Evolutionary conservation across 2,113 vertebrate genomes (phyloP).

Genomic region (Neoarius graeffei): DNA sequence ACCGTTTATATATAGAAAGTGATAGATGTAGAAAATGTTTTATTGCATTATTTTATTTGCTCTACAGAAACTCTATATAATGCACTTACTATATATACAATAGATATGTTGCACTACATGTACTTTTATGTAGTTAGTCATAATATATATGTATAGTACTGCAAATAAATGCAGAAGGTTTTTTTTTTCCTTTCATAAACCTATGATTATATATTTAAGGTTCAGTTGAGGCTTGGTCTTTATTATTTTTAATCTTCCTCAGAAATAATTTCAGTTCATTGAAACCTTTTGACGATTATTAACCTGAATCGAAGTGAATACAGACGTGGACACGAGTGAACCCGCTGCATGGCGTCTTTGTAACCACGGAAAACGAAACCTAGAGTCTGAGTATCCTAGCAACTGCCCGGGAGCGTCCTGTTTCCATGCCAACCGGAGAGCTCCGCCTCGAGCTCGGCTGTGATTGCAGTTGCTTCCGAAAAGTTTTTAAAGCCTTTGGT

Average conservation of each 20-base stretch:
- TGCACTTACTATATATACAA: not conserved
- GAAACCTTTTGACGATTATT: not conserved
- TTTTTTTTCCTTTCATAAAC: not conserved
- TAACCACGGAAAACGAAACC: constrained; percentile 61
- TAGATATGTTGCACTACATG: not conserved
- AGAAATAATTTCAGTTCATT: not conserved
- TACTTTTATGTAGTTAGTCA: not conserved
- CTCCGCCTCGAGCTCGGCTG: not conserved
- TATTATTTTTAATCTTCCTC: not conserved
- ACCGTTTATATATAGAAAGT: too few species aligned
- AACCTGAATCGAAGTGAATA: constrained; percentile 3
- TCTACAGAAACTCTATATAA: too few species aligned
- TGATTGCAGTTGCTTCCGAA: constrained; percentile 27
- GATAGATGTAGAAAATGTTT: too few species aligned
- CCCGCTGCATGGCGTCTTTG: constrained; percentile 32
- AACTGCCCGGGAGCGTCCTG: constrained; percentile 59
- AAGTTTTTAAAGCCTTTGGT: constrained; percentile 14
- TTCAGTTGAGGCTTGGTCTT: not conserved
- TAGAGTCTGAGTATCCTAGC: constrained; percentile 62
- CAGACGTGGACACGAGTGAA: not conserved
- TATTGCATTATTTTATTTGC: too few species aligned
- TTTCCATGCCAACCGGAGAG: constrained; percentile 59
- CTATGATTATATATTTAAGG: not conserved
- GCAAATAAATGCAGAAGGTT: not conserved
- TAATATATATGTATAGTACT: not conserved